These are phyloP conservation scores for Ameiurus melas DNA, from an alignment of 2,113 vertebrate genomes.

Conservation along the genomic window DNA sequence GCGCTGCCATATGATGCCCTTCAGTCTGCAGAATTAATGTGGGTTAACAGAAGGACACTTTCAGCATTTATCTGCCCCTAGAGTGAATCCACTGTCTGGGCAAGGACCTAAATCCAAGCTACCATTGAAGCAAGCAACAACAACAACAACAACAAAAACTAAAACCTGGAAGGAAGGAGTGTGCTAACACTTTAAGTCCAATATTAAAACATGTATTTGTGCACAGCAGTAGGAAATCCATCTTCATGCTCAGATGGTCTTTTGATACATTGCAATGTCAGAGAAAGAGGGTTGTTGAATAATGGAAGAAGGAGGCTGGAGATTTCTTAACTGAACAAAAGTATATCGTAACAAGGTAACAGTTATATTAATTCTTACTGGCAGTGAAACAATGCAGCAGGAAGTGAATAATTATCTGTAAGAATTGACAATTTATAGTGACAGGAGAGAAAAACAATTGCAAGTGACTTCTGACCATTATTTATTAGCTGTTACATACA, in stretches of 20 bases:
- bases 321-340: neutral
- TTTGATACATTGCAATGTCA: constrained; percentile 32
- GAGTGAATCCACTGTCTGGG: constrained; percentile 14
- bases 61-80: constrained; percentile 14
- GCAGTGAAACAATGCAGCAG: neutral
- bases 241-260: constrained; percentile 42
- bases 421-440: neutral
- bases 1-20: constrained; percentile 5
- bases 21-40: neutral
- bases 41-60: constrained; percentile 37
- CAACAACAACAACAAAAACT: neutral
- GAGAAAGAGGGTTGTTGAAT: constrained; percentile 13
- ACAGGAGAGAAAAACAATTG: neutral
- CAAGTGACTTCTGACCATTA: neutral
- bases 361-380: neutral
- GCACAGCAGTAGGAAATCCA: constrained; percentile 34
- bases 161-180: neutral
- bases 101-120: constrained; percentile 21
- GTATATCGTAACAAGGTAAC: neutral
- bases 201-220: constrained; percentile 35
- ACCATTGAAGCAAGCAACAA: constrained; percentile 7
- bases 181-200: constrained; percentile 21
- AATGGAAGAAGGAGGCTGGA: constrained; percentile 13
- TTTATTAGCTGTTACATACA: neutral
- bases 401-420: neutral